These are phyloP conservation scores for Horisme vitalbata DNA, from an alignment of 2,888 invertebrate species.

Conservation along the genomic window DNA sequence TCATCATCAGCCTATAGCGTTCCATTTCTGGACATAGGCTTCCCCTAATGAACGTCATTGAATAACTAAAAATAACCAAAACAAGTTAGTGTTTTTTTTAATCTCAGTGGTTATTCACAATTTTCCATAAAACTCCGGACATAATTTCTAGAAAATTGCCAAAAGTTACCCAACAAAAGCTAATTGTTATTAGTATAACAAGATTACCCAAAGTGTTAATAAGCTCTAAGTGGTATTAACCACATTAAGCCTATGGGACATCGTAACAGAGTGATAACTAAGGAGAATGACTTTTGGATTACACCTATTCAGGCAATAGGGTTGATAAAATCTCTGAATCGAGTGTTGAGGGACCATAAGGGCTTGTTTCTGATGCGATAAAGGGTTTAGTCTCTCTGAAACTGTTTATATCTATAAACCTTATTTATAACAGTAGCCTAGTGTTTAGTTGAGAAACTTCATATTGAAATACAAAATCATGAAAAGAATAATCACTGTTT, in stretches of 20 bases:
- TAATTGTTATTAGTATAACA: slow-evolving; percentile 4
- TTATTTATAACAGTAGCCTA: too few relatives aligned
- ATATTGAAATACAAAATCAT: too few relatives aligned
- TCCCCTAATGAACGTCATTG: too few relatives aligned
- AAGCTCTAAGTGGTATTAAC: slow-evolving; percentile 11
- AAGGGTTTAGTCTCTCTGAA: too few relatives aligned
- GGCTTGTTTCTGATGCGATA: not conserved
- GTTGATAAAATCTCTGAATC: slow-evolving; percentile 15
- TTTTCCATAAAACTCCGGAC: not conserved
- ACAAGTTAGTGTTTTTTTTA: too few relatives aligned
- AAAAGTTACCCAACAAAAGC: not conserved
- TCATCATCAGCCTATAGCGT: too few relatives aligned
- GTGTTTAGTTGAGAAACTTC: too few relatives aligned
- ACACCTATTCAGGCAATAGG: slow-evolving; percentile 14
- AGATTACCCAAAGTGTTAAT: slow-evolving; percentile 11
- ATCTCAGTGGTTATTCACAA: too few relatives aligned
- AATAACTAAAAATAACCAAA: too few relatives aligned
- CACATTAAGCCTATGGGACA: slow-evolving; percentile 10
- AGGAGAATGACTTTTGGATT: slow-evolving; percentile 21
- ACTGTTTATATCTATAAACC: too few relatives aligned
- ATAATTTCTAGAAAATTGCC: not conserved
- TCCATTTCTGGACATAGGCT: too few relatives aligned
- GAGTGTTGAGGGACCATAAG: slow-evolving; percentile 8
- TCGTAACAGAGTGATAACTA: slow-evolving; percentile 22
- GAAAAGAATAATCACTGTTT: too few relatives aligned